phyloP scores from a whole-genome alignment of 2,888 invertebrate genomes.

The Anthrax anthrax region DNA sequence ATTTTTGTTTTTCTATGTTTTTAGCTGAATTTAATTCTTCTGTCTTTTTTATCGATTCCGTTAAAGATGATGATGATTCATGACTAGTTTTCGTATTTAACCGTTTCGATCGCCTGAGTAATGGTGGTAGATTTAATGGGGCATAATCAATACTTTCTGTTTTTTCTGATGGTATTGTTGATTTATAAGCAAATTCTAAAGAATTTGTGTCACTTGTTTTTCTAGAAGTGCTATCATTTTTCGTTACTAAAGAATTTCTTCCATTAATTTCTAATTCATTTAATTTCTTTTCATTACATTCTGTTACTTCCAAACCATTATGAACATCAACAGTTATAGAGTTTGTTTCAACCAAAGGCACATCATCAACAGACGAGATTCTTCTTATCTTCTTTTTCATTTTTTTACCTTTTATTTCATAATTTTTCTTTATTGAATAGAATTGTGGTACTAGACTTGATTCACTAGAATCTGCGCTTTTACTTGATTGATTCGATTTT shows the following conservation, averaged over 20 bases:
- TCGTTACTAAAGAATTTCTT: background rate
- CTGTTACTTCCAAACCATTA: too few relatives aligned
- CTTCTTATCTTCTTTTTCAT: background rate
- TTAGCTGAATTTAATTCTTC: background rate
- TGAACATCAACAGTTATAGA: too few relatives aligned
- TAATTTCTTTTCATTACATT: too few relatives aligned
- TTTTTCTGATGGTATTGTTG: background rate
- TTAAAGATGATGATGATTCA: too few relatives aligned
- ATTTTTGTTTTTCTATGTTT: too few relatives aligned
- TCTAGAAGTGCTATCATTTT: background rate
- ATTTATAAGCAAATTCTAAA: background rate
- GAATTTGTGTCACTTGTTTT: background rate
- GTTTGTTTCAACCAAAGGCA: too few relatives aligned
- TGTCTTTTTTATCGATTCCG: background rate
- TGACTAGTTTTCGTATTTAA: background rate
- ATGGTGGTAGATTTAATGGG: background rate
- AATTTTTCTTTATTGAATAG: background rate
- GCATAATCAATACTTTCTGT: background rate
- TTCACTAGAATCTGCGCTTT: background rate
- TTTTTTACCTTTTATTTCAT: background rate
- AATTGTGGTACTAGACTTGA: background rate
- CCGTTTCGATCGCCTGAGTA: background rate
- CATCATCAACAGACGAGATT: background rate
- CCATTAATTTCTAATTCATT: too few relatives aligned
- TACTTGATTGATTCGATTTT: background rate